phyloP scores from a whole-genome alignment of 2,797 vertebrate genomes.

The Pipistrellus kuhlii region DNA sequence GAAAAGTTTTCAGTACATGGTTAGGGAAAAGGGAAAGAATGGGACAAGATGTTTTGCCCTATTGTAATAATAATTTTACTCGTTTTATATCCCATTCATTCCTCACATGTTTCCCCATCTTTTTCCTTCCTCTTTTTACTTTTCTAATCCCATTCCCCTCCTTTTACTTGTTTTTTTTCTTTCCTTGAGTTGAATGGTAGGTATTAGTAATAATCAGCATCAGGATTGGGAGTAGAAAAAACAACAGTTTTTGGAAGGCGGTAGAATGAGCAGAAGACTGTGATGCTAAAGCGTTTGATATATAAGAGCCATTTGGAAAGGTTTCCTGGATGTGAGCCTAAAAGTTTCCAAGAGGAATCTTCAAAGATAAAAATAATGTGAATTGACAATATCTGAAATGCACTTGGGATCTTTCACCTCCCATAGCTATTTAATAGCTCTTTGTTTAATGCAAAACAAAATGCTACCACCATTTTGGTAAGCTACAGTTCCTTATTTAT shows the following conservation, averaged over 20 bases:
- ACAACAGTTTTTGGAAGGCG: not conserved
- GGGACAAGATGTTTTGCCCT: not conserved
- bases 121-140: not conserved
- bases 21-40: not conserved
- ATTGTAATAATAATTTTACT: not conserved
- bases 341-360: not conserved
- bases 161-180: not conserved
- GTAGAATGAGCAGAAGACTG: not conserved
- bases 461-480: not conserved
- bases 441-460: slow-evolving; percentile 20
- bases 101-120: not conserved
- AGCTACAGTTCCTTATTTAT: slow-evolving; percentile 22
- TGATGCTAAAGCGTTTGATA: not conserved
- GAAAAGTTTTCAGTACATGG: not conserved
- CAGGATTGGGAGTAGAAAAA: not conserved
- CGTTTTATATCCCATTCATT: not conserved
- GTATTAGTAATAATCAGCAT: not conserved
- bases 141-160: not conserved
- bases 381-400: not conserved
- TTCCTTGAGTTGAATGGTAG: not conserved
- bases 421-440: not conserved
- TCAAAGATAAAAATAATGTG: not conserved
- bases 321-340: not conserved
- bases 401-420: not conserved
- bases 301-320: not conserved